Evolutionary conservation across 2,888 invertebrate genomes (phyloP), one percentile per base, ranked within the genome.

Genomic region (Tryphoninae sp.): DNA sequence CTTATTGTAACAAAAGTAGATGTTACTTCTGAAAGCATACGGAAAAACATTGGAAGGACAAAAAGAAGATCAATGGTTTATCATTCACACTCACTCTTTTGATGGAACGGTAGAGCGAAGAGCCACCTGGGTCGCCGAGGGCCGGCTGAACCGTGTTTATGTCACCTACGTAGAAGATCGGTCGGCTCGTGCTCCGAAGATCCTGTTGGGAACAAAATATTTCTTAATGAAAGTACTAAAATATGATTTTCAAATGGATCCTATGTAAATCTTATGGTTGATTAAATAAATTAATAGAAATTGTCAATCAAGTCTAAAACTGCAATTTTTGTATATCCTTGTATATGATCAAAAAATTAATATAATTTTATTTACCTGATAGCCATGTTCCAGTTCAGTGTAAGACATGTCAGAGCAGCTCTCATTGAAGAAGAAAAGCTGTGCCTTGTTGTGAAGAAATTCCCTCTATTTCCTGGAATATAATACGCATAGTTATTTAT

Each of bases 301-400:
- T 6, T 33, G 4, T 6, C 33, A 33, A 6, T 33, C 6, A 6
- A 33, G 6, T 33, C 1, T 0, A 33, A 33, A 6, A 33, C 6
- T 6, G 6, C 0, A 6, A 33, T 6, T 33, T 33, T 33, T 33
- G 4, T 6, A 6, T 33, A 33, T 6, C 7, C 7, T 1, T 33
- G 7, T 6, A 33, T 7, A 33, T 33, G 6, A 6, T 33, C 4
- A 6, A 93, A 96, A 96, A 89, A 94, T 95, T 85, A 94, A 6
- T 6, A 33, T 6, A 6, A 93, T 85, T 94, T 93, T 86, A 92
- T 87, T 92, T 96, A 96, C 97, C 94, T 97, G 97, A 93, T 97
- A 97, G 88, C 97, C 97, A 93, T 96, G 96, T 94, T 97, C 97
- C 90, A 97, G 93, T 94, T 97, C 97, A 92, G 97, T 97, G 93